Percentiles rank a stretch among this genome's conserved stretches.
phyloP scores from a whole-genome alignment of 2,113 vertebrate species.

The Edolisoma coerulescens region DNA sequence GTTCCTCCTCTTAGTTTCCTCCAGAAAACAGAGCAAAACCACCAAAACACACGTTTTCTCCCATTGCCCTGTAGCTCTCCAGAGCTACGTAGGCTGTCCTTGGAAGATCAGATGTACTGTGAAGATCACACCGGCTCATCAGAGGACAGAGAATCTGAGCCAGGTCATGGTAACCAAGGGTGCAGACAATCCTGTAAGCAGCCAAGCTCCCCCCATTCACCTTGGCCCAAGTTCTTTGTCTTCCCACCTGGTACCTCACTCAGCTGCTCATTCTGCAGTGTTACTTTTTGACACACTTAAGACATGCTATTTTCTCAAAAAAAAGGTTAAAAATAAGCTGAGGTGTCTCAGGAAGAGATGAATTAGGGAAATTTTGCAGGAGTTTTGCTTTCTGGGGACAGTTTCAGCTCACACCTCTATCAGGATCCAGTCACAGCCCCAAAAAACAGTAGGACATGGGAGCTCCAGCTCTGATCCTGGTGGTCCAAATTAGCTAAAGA shows the following conservation, averaged over 20 bases:
- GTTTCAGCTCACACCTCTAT: not conserved
- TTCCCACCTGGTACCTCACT: fast-evolving
- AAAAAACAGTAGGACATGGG: not conserved
- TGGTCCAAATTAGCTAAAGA: not conserved
- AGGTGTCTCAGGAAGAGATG: not conserved
- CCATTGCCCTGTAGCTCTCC: not conserved
- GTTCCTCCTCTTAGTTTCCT: fast-evolving
- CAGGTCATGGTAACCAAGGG: not conserved
- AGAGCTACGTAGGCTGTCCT: fast-evolving
- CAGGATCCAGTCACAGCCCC: not conserved
- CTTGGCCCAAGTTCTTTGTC: not conserved
- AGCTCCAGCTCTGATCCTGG: not conserved
- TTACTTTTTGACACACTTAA: not conserved
- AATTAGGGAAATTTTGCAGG: not conserved
- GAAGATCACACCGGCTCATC: not conserved
- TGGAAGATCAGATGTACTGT: too few species aligned
- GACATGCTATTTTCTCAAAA: not conserved
- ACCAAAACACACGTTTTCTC: not conserved
- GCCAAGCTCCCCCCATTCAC: not conserved
- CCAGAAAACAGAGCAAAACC: not conserved
- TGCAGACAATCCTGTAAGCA: not conserved
- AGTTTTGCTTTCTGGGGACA: not conserved
- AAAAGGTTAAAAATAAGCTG: not conserved
- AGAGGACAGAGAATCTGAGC: not conserved
- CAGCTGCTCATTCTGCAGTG: not conserved